phyloP scores from a whole-genome alignment of 2,113 vertebrate species.

The Sclerurus mexicanus region DNA sequence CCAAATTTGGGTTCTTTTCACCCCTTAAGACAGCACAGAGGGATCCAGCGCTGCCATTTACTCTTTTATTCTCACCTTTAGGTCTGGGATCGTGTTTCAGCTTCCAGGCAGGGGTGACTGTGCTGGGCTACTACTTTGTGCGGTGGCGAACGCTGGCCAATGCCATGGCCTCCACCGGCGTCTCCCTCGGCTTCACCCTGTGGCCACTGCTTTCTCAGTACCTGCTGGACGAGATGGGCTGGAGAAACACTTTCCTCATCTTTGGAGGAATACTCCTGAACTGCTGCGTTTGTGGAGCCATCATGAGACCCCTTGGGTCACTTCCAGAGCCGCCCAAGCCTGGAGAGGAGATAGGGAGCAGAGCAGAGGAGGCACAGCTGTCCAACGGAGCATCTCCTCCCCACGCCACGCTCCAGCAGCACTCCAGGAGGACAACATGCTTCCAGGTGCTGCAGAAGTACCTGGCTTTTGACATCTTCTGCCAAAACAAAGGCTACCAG shows the following conservation, averaged over 20 bases:
- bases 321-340: not conserved
- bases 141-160: conserved; percentile 83
- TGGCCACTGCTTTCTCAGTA: conserved; percentile 86
- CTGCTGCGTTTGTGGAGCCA: conserved; percentile 88
- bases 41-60: not conserved
- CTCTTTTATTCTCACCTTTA: conserved; percentile 43
- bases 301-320: conserved; percentile 84
- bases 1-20: not conserved
- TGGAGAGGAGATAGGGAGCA: not conserved
- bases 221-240: conserved; percentile 84
- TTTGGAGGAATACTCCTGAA: conserved; percentile 88
- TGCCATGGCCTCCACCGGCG: conserved; percentile 84
- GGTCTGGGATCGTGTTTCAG: conserved; percentile 92
- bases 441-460: conserved; percentile 67
- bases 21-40: not conserved
- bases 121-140: conserved; percentile 88
- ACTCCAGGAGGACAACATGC: not conserved
- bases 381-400: not conserved
- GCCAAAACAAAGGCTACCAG: conserved; percentile 79
- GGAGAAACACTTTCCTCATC: conserved; percentile 91
- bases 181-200: conserved; percentile 84
- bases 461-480: conserved; percentile 90
- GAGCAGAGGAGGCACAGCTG: not conserved
- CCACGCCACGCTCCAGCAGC: not conserved
- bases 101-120: conserved; percentile 88